Evolutionary conservation across 1,140 invertebrate genomes (phyloP), one percentile per base, ranked within the genome.

Genomic region (Atta colombica): DNA sequence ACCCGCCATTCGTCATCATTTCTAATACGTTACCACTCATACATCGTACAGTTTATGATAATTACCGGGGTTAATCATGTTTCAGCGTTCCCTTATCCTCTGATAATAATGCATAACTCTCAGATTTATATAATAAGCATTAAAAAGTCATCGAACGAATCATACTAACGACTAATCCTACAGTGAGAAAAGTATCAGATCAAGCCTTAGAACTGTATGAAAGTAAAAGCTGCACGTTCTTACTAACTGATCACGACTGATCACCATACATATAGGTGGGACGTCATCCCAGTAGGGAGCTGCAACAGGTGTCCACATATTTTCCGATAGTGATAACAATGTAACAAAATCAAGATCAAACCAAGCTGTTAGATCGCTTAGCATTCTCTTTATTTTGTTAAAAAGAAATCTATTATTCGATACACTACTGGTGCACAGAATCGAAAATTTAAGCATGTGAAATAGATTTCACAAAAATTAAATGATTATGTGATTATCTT

Each of bases 141-240:
- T 31, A 39, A 63, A 77, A 51, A 74, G 4, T 39, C 58, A 69
- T 31, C 45, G 66, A 28, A 16, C 39, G 28, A 58, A 69, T 80
- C 61, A 49, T 49, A 66, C 45, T 82, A 84, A 84, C 68, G 53
- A 87, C 80, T 87, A 87, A 87, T 75, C 49, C 25, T 63, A 49
- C 45, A 14, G 35, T 25, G 39, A 72, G 63, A n/a, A 63, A 69
- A 78, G 7, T 85, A 58, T 78, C 18, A 21, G 35, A 58, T 74
- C 49, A 77, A 87, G 21, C 8, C 60, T 81, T 14, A 72, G 14
- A 51, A 2, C 3, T 82, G 8, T 74, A 58, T 35, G 35, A 61
- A 77, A 89, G 31, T 39, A 89, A 81, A 74, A 66, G 31, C 69
- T 87, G 88, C 89, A 90, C 89, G 89, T 90, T 90, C 55, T 90